Conservation (phyloP, 1,140 invertebrate species). For the Antheraea mylitta region DNA sequence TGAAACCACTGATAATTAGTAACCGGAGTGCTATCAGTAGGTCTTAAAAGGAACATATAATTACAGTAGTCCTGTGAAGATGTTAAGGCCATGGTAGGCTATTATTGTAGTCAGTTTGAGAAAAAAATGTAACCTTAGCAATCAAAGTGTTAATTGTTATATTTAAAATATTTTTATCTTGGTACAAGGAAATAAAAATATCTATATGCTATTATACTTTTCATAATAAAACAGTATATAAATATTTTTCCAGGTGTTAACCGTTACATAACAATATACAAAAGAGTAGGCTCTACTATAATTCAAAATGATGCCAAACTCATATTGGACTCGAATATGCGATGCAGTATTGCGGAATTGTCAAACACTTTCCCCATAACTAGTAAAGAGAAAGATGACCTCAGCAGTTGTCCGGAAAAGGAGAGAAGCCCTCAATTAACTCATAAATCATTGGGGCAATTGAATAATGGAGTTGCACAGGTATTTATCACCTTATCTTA, state of each 20-base stretch:
- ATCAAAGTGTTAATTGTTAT: too few relatives aligned
- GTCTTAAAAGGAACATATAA: too few relatives aligned
- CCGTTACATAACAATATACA: slow-evolving; percentile 86
- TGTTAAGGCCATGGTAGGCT: too few relatives aligned
- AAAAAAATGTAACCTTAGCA: too few relatives aligned
- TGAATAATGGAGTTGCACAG: slow-evolving; percentile 67
- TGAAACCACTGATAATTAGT: too few relatives aligned
- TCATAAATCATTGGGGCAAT: slow-evolving; percentile 63
- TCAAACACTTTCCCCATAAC: slow-evolving; percentile 86
- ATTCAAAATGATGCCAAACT: slow-evolving; percentile 86
- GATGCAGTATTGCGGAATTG: slow-evolving; percentile 76
- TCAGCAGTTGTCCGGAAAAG: slow-evolving; percentile 66
- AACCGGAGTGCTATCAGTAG: too few relatives aligned
- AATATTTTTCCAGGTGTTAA: slow-evolving; percentile 79
- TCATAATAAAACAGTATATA: slow-evolving; percentile 6
- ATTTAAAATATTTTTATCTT: too few relatives aligned
- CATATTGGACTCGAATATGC: slow-evolving; percentile 82
- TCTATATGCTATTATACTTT: background rate
- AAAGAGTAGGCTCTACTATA: slow-evolving; percentile 85
- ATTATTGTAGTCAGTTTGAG: too few relatives aligned
- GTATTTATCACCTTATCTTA: slow-evolving; percentile 21
- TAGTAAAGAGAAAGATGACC: slow-evolving; percentile 82
- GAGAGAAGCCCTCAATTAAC: slow-evolving; percentile 57
- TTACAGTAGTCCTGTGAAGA: too few relatives aligned
- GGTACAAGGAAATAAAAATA: too few relatives aligned